These are phyloP conservation scores for Stomatorhinus walkeri DNA, from an alignment of 2,797 vertebrate species.

Conservation along the genomic window DNA sequence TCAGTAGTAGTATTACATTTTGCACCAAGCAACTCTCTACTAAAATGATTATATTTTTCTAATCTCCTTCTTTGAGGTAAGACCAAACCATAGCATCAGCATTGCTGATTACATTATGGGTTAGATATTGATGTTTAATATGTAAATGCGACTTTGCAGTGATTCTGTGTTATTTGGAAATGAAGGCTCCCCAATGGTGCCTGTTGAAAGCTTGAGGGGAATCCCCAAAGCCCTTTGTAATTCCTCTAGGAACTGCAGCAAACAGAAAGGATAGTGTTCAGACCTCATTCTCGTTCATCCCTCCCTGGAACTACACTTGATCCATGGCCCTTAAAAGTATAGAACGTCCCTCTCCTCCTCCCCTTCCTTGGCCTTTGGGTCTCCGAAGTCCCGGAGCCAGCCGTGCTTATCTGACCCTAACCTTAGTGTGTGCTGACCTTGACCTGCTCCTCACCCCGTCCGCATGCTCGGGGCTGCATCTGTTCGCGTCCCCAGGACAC, in stretches of 20 bases:
- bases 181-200: neutral
- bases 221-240: neutral
- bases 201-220: neutral
- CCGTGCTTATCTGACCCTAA: slow-evolving; percentile 77
- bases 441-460: slow-evolving; percentile 68
- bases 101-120: neutral
- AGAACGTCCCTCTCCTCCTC: slow-evolving; percentile 27
- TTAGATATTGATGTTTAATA: neutral
- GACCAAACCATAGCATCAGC: neutral
- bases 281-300: slow-evolving; percentile 26
- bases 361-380: slow-evolving; percentile 59
- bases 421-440: slow-evolving; percentile 81
- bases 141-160: neutral
- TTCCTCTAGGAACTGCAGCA: neutral
- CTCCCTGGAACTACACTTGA: slow-evolving; percentile 64
- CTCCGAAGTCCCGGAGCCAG: slow-evolving; percentile 62
- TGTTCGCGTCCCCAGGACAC: slow-evolving; percentile 52
- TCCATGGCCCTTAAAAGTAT: slow-evolving; percentile 53
- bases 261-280: slow-evolving; percentile 1
- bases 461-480: slow-evolving; percentile 42
- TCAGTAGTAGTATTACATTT: neutral
- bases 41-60: neutral
- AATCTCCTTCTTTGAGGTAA: neutral
- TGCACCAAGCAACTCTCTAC: neutral
- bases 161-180: neutral